Conservation (phyloP, 2,888 invertebrate species). For the Erynnis tages region DNA sequence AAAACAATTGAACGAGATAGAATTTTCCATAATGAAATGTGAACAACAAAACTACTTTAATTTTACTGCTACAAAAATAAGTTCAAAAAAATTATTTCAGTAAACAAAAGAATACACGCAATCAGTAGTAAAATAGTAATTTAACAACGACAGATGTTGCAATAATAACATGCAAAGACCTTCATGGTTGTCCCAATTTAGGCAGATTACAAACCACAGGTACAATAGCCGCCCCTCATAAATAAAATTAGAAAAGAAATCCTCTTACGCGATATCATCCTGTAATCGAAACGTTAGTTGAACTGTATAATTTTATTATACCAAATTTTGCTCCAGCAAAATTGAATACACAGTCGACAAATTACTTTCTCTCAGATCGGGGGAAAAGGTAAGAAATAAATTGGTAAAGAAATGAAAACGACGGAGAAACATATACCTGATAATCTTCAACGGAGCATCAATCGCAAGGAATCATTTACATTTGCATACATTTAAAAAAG, state of each 20-base stretch:
- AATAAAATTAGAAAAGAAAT: conserved; percentile 53
- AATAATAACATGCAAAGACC: conserved; percentile 10
- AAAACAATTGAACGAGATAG: too few relatives aligned
- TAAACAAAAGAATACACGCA: not conserved
- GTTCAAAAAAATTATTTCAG: not conserved
- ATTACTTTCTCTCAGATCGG: conserved; percentile 47
- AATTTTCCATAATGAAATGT: too few relatives aligned
- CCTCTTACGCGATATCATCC: conserved; percentile 53
- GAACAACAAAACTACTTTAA: too few relatives aligned
- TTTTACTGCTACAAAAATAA: not conserved
- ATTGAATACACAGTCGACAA: conserved; percentile 56
- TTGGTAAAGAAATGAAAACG: conserved; percentile 36
- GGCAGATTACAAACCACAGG: conserved; percentile 53
- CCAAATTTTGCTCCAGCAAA: conserved; percentile 54
- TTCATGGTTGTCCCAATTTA: conserved; percentile 37
- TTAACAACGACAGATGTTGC: conserved; percentile 32
- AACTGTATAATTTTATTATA: conserved; percentile 78
- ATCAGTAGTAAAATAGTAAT: not conserved
- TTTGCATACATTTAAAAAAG: conserved; percentile 58
- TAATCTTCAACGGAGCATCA: conserved; percentile 57
- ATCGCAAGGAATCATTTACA: conserved; percentile 53
- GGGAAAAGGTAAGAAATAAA: conserved; percentile 34
- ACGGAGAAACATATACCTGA: conserved; percentile 40
- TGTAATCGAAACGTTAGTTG: conserved; percentile 45
- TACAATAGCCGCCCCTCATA: conserved; percentile 47